Percentiles rank a stretch among this genome's conserved stretches.
Conservation (phyloP, 2,888 invertebrate species). For the Tuberolachnus salignus region DNA sequence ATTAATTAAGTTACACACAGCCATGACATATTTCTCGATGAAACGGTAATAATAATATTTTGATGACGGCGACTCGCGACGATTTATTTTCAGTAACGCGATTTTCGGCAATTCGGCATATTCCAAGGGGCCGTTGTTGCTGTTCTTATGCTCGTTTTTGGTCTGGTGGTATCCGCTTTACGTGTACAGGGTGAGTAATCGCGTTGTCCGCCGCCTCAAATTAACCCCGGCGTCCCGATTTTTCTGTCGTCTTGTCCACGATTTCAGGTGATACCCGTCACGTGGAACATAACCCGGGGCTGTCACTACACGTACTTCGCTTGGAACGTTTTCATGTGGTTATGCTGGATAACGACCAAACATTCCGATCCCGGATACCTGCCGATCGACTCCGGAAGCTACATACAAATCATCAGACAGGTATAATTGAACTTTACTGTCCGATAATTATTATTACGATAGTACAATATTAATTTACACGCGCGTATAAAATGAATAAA, state of each 20-base stretch:
- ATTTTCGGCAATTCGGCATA: conserved; percentile 90
- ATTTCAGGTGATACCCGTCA: conserved; percentile 80
- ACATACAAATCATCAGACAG: conserved; percentile 87
- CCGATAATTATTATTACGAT: too few relatives aligned
- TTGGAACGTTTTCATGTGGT: conserved; percentile 91
- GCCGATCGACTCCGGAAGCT: conserved; percentile 86
- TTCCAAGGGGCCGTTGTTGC: conserved; percentile 83
- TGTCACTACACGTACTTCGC: conserved; percentile 90
- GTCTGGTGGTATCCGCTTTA: conserved; percentile 96
- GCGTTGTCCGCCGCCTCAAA: neutral
- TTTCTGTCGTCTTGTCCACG: neutral
- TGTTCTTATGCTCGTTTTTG: conserved; percentile 84
- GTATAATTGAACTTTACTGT: conserved; percentile 60
- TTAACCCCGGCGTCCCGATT: too few relatives aligned
- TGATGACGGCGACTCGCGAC: too few relatives aligned
- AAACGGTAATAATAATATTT: too few relatives aligned
- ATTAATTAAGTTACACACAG: too few relatives aligned
- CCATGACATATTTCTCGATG: too few relatives aligned
- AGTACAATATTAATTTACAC: too few relatives aligned
- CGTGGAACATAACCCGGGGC: conserved; percentile 84
- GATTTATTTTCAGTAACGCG: conserved; percentile 70
- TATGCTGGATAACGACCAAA: conserved; percentile 88
- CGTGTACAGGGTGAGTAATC: conserved; percentile 73
- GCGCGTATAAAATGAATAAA: too few relatives aligned
- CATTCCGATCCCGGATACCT: conserved; percentile 89